Evolutionary conservation across 2,797 vertebrate genomes (phyloP).

Genomic region (Chaetodon trifasciatus): DNA sequence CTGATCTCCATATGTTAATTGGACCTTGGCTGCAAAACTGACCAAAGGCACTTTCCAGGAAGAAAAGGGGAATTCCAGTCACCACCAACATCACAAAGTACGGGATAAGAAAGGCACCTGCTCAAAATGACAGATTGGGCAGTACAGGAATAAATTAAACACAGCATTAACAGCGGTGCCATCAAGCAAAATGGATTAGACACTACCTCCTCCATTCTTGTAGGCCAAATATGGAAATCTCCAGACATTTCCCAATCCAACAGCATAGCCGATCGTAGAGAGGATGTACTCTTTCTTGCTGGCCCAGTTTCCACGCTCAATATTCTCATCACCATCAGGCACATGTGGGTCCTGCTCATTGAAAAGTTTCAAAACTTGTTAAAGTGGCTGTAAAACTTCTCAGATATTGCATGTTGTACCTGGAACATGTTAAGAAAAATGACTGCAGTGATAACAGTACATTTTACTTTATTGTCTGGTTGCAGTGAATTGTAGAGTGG

Average conservation of each 20-base stretch:
- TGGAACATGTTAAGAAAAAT: neutral
- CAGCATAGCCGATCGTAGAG: slow-evolving; percentile 95
- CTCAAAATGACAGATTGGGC: slow-evolving; percentile 4
- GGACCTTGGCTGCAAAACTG: slow-evolving; percentile 89
- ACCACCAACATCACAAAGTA: slow-evolving; percentile 83
- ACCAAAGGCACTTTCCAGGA: slow-evolving; percentile 84
- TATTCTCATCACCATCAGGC: slow-evolving; percentile 85
- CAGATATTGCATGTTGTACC: neutral
- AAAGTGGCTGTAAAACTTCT: neutral
- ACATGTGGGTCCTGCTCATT: slow-evolving; percentile 69
- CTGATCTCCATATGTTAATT: slow-evolving; percentile 82
- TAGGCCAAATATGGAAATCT: slow-evolving; percentile 96
- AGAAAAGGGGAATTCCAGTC: slow-evolving; percentile 84
- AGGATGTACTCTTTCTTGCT: slow-evolving; percentile 94
- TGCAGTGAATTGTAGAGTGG: neutral
- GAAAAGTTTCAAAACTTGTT: slow-evolving; percentile 8
- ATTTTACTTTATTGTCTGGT: neutral
- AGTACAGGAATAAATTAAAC: neutral
- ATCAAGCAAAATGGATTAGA: neutral
- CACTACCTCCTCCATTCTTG: slow-evolving; percentile 93
- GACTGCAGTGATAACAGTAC: neutral
- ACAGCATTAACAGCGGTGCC: neutral
- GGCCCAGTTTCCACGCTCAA: slow-evolving; percentile 92
- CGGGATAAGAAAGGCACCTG: slow-evolving; percentile 86
- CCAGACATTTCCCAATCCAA: slow-evolving; percentile 97